Evolutionary conservation across 2,797 vertebrate genomes (phyloP), one percentile per base, ranked within the genome.

Genomic region (Myiothlypis chrysogaster): DNA sequence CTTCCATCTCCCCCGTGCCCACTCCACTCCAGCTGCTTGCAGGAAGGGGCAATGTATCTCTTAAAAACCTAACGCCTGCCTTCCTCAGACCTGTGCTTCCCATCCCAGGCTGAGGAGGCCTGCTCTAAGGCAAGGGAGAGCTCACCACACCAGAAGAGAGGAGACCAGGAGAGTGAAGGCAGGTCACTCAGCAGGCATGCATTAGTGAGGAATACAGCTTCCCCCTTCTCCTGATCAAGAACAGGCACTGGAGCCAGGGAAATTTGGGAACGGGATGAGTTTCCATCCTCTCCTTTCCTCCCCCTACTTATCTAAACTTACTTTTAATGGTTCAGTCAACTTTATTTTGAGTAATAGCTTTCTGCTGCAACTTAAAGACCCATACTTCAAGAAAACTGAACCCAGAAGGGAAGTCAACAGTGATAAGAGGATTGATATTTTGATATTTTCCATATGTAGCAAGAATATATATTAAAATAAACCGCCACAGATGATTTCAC

Each of bases 381-480:
- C 53, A 92, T 93, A 85, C 83, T 90, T 95, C 83, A 93, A 78
- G 83, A 87, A 94, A 97, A 91, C n/a, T 93, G 91, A 97, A 94
- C 90, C 81, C 83, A 94, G 86, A 95, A 95, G 81, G 82, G 88
- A 96, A 96, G 94, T 93, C 90, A 92, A 90, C 77, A 83, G 81
- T 64, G 95, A 96, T 96, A 96, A 96, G 90, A 94, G 79, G 88
- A 79, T 81, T 89, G 82, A 84, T 90, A 94, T 52, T 90, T 88
- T 95, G 89, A 96, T 96, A 91, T 89, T 96, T 94, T 96, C 89
- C 96, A 95, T 79, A 95, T 93, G 96, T 77, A 90, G 61, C n/a
- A 70, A 47, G 73, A 82, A 80, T 52, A 84, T 73, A 94, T 71
- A 60, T 72, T 69, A 50, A 72, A 81, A 80, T 78, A 63, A 85